These are phyloP conservation scores for Morelia viridis DNA, from an alignment of 2,797 vertebrate species.

Conservation along the genomic window DNA sequence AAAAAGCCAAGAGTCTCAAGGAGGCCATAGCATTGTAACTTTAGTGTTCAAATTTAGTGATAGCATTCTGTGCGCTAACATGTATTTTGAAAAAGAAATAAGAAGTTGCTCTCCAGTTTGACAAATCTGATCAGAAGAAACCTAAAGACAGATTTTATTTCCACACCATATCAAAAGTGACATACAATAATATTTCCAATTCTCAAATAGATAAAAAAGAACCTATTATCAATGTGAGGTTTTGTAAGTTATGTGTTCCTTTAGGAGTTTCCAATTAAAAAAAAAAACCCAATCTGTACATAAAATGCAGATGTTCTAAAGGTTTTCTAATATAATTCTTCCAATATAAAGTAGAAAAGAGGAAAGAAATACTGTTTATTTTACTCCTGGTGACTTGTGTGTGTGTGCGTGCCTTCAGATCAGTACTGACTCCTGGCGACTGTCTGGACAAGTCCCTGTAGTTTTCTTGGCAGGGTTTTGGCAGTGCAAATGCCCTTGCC, in stretches of 20 bases:
- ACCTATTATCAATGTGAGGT: not conserved
- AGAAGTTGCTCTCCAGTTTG: not conserved
- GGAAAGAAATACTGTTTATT: too few relatives aligned
- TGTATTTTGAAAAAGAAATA: not conserved
- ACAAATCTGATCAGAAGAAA: not conserved
- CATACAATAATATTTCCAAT: not conserved
- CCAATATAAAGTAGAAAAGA: not conserved
- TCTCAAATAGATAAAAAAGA: not conserved
- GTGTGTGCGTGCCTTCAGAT: too few relatives aligned
- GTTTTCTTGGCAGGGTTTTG: too few relatives aligned
- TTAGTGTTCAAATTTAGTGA: not conserved
- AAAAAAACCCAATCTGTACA: not conserved
- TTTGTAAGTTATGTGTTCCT: not conserved
- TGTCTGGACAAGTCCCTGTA: too few relatives aligned
- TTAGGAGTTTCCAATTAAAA: not conserved
- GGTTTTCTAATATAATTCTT: not conserved
- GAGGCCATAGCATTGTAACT: not conserved
- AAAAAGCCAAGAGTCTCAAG: too few relatives aligned
- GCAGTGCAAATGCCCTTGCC: too few relatives aligned
- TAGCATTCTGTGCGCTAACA: not conserved
- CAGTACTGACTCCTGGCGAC: too few relatives aligned
- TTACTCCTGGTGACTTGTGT: too few relatives aligned
- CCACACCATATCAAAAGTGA: not conserved
- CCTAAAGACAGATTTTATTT: not conserved
- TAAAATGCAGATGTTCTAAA: not conserved